Base-by-base conservation (phyloP, 2,888 invertebrate species). In the Acrocera orbiculus region DNA sequence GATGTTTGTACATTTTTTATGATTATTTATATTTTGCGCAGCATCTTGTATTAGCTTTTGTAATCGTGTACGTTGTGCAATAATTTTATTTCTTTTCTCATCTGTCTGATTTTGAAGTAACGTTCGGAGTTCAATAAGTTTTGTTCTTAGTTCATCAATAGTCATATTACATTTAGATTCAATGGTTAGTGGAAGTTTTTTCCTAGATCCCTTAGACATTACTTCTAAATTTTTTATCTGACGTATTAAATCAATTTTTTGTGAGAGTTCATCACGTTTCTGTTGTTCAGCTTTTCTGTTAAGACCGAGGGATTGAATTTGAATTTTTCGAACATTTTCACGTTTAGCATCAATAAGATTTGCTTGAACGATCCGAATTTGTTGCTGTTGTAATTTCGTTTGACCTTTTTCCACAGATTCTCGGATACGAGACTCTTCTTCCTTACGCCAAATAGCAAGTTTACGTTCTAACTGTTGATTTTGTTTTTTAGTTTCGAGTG, bases 361-460 rank as follows among this genome's bases (percentile, higher is more conserved):
- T 5, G 16, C 25, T 25, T 36, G 36, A 14, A 29, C 32, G 10
- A 27, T n/a, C 19, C 20, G 28, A 9, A 11, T 24, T 5, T 16
- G 14, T 17, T 29, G 19, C 6, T 13, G 6, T 25, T 8, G 10
- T 13, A 7, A n/a, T n/a, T n/a, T n/a, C n/a, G n/a, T n/a, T 17
- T 30, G 32, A 13, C 24, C 9, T 25, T 32, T 32, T 29, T 32
- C 32, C 25, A 19, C 19, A 7, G 26, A 20, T 23, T 36, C 36
- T 2, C 30, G 24, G 6, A 35, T 32, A 16, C 38, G 31, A 9
- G 16, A 27, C 29, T 62, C 52, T 53, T 71, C 62, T 6, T 43
- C 37, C 43, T 51, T 55, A 41, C 54, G 63, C 69, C 67, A 70
- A 15, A 52, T 53, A 39, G 68, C 63, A 30, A 72, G 60, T 52